phyloP scores from a whole-genome alignment of 53 echinoderm and acorn worm genomes.

The Arbacia lixula region DNA sequence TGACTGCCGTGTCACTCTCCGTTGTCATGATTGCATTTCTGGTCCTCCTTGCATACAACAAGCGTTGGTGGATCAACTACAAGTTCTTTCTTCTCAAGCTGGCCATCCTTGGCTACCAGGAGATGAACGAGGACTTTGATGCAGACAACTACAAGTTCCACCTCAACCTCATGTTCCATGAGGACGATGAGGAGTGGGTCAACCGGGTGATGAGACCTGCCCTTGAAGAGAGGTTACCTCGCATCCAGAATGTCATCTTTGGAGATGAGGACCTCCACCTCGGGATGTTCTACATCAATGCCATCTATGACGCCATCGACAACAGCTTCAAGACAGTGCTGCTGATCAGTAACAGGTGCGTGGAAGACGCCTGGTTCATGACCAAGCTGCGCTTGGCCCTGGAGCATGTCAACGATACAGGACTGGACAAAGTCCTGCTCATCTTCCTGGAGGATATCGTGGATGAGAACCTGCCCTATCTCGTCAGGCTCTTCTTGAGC shows the following conservation, averaged over 20 bases:
- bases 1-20: neutral
- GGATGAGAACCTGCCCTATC: constrained; percentile 2
- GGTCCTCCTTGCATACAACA: constrained; percentile 4
- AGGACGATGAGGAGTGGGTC: constrained; percentile 8
- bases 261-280: constrained; percentile 3
- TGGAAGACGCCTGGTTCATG: constrained; percentile 7
- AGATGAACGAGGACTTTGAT: constrained; percentile 4
- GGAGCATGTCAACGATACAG: neutral
- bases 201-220: constrained; percentile 18
- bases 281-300: constrained; percentile 15
- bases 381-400: constrained; percentile 13
- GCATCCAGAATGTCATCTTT: neutral
- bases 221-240: constrained; percentile 21
- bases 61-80: constrained; percentile 20
- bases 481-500: constrained; percentile 1
- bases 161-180: constrained; percentile 23
- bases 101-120: neutral
- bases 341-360: neutral
- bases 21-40: neutral
- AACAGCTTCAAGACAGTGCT: constrained; percentile 35
- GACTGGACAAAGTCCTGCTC: neutral
- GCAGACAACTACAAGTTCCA: neutral
- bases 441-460: constrained; percentile 1
- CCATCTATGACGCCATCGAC: constrained; percentile 17
- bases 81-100: constrained; percentile 22